These are phyloP conservation scores for Pocillopora verrucosa DNA, from an alignment of 64 coral and sea anemone genomes.

Conservation along the genomic window DNA sequence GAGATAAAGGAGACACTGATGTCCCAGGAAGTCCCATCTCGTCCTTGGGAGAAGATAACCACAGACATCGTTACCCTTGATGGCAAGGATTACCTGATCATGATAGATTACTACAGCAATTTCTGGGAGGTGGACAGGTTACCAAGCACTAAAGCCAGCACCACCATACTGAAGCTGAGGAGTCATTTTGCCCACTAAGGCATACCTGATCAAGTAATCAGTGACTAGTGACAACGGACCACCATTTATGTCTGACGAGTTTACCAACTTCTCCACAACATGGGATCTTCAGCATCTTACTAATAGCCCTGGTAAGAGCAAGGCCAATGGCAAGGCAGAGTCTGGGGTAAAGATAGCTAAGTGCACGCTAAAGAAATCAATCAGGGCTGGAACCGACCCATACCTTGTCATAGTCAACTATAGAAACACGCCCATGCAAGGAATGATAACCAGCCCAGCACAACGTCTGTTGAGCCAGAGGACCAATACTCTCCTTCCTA, in stretches of 20 bases:
- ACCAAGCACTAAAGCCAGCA: not conserved
- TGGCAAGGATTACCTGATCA: not conserved
- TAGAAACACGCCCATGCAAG: too few relatives aligned
- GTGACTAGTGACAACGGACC: not conserved
- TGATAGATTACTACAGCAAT: conserved; percentile 1
- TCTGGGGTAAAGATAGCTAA: too few relatives aligned
- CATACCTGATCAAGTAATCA: not conserved
- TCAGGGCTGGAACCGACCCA: too few relatives aligned
- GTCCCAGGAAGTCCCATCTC: not conserved
- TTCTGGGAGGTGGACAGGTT: not conserved
- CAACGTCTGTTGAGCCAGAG: too few relatives aligned
- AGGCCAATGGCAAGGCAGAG: too few relatives aligned
- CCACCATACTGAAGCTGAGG: not conserved
- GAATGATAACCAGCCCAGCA: too few relatives aligned
- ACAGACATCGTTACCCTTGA: not conserved
- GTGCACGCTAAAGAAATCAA: too few relatives aligned
- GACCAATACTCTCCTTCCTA: conserved; percentile 3
- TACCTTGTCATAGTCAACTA: too few relatives aligned
- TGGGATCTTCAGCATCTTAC: not conserved
- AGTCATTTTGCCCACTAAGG: not conserved
- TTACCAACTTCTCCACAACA: not conserved
- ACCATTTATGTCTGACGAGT: not conserved
- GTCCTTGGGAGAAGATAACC: not conserved
- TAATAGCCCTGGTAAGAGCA: too few relatives aligned
- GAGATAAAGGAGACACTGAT: not conserved